phyloP scores from a whole-genome alignment of 2,113 vertebrate species.

The Irena cyanogastra region DNA sequence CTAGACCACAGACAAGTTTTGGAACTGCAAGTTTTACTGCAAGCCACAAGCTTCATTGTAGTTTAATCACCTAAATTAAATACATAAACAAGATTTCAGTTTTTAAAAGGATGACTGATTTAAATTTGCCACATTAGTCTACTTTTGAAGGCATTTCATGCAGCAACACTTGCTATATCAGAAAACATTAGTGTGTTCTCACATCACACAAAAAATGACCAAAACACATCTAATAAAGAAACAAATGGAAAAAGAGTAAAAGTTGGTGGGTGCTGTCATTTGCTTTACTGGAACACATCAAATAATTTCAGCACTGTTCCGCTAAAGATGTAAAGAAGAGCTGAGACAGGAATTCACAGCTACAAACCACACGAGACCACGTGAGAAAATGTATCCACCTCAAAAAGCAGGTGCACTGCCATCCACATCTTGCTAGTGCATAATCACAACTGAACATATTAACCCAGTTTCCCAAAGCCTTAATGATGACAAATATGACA shows the following conservation, averaged over 20 bases:
- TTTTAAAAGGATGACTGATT: background rate
- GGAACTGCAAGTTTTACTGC: background rate
- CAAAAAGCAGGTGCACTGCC: background rate
- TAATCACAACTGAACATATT: background rate
- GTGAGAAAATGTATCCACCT: background rate
- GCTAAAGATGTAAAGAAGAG: conserved; percentile 16
- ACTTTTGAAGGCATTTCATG: background rate
- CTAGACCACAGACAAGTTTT: background rate
- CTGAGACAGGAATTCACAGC: conserved; percentile 70
- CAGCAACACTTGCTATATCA: background rate
- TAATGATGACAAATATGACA: background rate
- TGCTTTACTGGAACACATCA: conserved; percentile 43
- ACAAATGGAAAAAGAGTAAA: background rate
- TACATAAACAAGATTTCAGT: background rate
- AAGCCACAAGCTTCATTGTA: background rate
- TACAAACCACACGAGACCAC: conserved; percentile 53
- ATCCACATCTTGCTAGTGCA: background rate
- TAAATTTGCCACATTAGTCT: background rate
- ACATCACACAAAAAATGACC: background rate
- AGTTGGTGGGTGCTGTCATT: background rate
- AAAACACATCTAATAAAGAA: background rate
- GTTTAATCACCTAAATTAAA: background rate
- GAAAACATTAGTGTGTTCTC: background rate
- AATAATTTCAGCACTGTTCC: conserved; percentile 5
- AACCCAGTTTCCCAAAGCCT: background rate